Conservation (phyloP, 1,140 invertebrate genomes). For the Apis laboriosa region DNA sequence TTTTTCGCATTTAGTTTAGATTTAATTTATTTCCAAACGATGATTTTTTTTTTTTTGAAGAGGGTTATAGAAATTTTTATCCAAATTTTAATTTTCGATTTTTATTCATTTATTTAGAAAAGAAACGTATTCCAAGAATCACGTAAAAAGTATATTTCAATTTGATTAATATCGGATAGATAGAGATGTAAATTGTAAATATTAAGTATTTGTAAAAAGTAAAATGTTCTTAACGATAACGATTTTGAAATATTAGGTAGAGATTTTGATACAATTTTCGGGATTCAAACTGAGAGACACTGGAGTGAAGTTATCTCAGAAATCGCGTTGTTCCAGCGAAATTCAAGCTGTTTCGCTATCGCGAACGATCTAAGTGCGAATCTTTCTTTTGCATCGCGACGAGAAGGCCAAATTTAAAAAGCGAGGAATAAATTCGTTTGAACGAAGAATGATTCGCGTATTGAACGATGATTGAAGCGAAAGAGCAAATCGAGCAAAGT, state of each 20-base stretch:
- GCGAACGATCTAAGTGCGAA: not conserved
- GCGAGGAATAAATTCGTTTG: conserved; percentile 18
- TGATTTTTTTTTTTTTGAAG: too few relatives aligned
- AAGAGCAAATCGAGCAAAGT: conserved; percentile 28
- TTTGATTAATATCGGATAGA: too few relatives aligned
- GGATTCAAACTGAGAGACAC: too few relatives aligned
- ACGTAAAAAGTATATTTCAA: too few relatives aligned
- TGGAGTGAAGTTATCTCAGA: not conserved
- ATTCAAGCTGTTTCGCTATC: not conserved
- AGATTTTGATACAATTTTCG: too few relatives aligned
- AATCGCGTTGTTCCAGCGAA: not conserved
- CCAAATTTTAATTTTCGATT: too few relatives aligned
- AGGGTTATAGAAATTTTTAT: too few relatives aligned
- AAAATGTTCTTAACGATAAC: too few relatives aligned
- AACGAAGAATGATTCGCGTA: not conserved
- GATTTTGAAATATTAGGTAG: too few relatives aligned
- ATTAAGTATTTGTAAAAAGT: too few relatives aligned
- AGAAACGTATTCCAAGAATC: too few relatives aligned
- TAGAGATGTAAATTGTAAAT: not conserved
- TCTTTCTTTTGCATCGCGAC: not conserved
- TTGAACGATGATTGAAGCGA: not conserved
- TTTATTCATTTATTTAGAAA: too few relatives aligned
- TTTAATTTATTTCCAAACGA: not conserved
- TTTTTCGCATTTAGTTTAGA: not conserved
- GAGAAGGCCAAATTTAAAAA: not conserved